Base-by-base conservation (phyloP, 2,888 invertebrate species). In the Laothoe populi region DNA sequence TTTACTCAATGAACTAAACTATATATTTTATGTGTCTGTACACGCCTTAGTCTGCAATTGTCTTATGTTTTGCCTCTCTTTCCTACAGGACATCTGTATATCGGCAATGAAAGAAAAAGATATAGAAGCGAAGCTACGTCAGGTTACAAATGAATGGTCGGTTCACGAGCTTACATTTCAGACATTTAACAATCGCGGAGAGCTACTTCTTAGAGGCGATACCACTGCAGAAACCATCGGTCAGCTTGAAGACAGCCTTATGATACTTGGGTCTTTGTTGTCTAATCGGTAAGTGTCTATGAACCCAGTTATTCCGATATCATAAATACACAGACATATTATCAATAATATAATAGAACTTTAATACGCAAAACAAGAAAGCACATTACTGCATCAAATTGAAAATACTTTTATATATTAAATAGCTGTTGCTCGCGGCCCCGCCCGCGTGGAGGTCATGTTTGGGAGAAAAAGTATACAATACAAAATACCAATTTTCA, bases 51-150 rank as follows among this genome's bases (percentile, higher is more conserved):
- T 42, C 38, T 42, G 16, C 11, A 4, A 10, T 72, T 74, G 2
- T 21, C 23, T 35, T 19, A 26, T 11, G 11, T 35, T 1, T 19
- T 23, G n/a, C n/a, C 19, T 57, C 53, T 60, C 11, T 60, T 19
- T 59, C 8, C 44, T 59, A 4, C 76, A 96, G 96, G 99, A 99
- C 79, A 98, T 99, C 75, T 99, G 99, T 83, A 99, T 99, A 83
- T 98, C 98, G 45, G 99, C 99, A 0, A 98, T 98, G 96, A 99
- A 99, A 88, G 99, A 99, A 82, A 97, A 98, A 81, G 99, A 99
- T 78, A 99, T 99, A 64, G 99, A 99, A 92, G 98, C 98, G 0
- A 99, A 99, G 85, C 88, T 99, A 63, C 95, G 98, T 65, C 97
- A 97, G 83, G 98, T 99, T 0, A 98, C 98, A 0, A 98, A 97